Base-by-base conservation (phyloP, 2,888 invertebrate species). In the Tipula helvola region DNA sequence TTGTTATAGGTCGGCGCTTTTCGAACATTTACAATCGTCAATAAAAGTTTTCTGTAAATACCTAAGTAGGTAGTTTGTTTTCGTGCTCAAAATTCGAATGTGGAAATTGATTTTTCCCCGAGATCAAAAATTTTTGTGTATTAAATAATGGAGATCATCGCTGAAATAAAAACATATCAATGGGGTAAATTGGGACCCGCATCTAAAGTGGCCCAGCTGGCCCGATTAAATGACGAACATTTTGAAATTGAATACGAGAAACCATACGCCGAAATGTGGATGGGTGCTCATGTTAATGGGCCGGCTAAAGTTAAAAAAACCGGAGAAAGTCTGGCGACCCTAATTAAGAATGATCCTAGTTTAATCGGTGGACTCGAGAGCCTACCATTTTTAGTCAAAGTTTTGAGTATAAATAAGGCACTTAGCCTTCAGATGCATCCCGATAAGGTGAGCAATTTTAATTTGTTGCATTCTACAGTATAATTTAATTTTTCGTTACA, bases 341-440 rank as follows among this genome's bases (percentile, higher is more conserved):
- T 93, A 88, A 92, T 94, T 88, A 93, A 97, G 90, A 93, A 94
- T 41, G 92, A 94, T 88, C 71, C 71, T 0, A 71, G 10, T 12
- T 93, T 93, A 36, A 92, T 97, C 86, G 97, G 97, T 0, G 92
- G 93, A 5, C 91, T 95, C n/a, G 90, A 92, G 3, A 91, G 94
- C 87, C 92, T 99, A 44, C 97, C 99, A 0, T 99, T 97, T 92
- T 92, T 99, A 7, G 96, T 99, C 89, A 99, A 99, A 93, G 95
- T 99, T 52, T 92, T 99, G 28, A 99, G 99, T 57, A 95, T 99
- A 47, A 94, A 95, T 87, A 97, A 97, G 90, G 96, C 99, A 0
- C 92, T 99, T 44, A 99, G 99, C 3, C 96, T 99, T 89, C 99
- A 99, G 93, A 97, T 97, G 13, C 99, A 99, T 93, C 99, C 99